Evolutionary conservation across 2,888 invertebrate genomes (phyloP).

Genomic region (Bibio marci): DNA sequence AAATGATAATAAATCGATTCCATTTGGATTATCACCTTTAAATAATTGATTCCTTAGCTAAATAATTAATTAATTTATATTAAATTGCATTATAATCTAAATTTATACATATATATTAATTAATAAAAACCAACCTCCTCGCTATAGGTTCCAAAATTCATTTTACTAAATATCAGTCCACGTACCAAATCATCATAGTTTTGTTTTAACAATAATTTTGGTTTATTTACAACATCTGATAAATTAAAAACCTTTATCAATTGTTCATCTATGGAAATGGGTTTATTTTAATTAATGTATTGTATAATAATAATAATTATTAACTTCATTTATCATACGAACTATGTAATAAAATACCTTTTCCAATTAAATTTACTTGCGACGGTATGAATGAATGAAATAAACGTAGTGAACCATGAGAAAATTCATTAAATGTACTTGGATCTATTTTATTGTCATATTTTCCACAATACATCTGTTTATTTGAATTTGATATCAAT

Average conservation of each 20-base stretch:
- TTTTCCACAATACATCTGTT: conserved; percentile 1
- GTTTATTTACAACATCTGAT: conserved; percentile 5
- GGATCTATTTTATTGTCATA: conserved; percentile 28
- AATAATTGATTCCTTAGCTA: conserved; percentile 5
- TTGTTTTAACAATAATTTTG: conserved; percentile 10
- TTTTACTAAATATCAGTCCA: conserved; percentile 34
- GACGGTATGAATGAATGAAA: conserved; percentile 43
- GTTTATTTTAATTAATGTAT: not conserved
- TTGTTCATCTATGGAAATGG: conserved; percentile 2
- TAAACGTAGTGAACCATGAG: conserved; percentile 59
- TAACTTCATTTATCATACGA: too few species aligned
- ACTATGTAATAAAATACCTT: too few species aligned
- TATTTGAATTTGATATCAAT: not conserved
- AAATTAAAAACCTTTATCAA: not conserved
- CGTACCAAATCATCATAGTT: conserved; percentile 36
- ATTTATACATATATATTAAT: too few species aligned
- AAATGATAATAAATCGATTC: conserved; percentile 49
- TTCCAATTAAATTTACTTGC: conserved; percentile 21
- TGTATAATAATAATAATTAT: too few species aligned
- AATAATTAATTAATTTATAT: too few species aligned
- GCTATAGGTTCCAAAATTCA: conserved; percentile 4
- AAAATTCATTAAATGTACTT: conserved; percentile 45
- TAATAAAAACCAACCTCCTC: conserved; percentile 4
- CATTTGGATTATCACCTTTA: conserved; percentile 34
- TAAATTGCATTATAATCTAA: not conserved